Conservation (phyloP, 2,797 vertebrate genomes). For the Schizothorax lantsangensis region DNA sequence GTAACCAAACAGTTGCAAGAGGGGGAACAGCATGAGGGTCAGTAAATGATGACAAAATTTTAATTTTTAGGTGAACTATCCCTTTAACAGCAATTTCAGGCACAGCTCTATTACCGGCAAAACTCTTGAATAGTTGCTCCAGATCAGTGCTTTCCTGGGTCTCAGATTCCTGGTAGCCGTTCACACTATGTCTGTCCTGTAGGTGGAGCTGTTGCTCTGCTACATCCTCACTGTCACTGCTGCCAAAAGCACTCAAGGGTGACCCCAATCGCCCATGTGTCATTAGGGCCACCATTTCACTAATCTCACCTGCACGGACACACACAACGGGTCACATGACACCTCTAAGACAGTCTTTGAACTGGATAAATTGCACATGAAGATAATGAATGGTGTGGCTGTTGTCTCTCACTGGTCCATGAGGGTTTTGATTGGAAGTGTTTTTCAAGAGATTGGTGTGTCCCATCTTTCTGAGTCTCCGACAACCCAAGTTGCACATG, state of each 20-base stretch:
- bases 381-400: not conserved
- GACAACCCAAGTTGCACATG: slow-evolving; percentile 16
- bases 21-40: not conserved
- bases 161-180: not conserved
- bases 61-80: not conserved
- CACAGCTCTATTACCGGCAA: slow-evolving; percentile 53
- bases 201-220: slow-evolving; percentile 42
- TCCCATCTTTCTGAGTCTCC: not conserved
- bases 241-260: slow-evolving; percentile 9
- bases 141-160: slow-evolving; percentile 19
- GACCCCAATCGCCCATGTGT: slow-evolving; percentile 43
- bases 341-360: not conserved
- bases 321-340: not conserved
- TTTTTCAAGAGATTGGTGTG: not conserved
- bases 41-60: not conserved
- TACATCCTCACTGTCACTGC: slow-evolving; percentile 58
- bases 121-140: slow-evolving; percentile 60
- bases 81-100: not conserved
- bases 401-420: slow-evolving; percentile 62
- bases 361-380: not conserved
- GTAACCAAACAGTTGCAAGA: not conserved
- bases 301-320: slow-evolving; percentile 55
- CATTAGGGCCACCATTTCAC: slow-evolving; percentile 60
- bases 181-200: not conserved
- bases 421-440: slow-evolving; percentile 17